A percentile compares a stretch with the other conserved stretches of the same genome.
These are phyloP conservation scores for Pyxicephalus adspersus DNA, from an alignment of 2,113 vertebrate species.

Conservation along the genomic window DNA sequence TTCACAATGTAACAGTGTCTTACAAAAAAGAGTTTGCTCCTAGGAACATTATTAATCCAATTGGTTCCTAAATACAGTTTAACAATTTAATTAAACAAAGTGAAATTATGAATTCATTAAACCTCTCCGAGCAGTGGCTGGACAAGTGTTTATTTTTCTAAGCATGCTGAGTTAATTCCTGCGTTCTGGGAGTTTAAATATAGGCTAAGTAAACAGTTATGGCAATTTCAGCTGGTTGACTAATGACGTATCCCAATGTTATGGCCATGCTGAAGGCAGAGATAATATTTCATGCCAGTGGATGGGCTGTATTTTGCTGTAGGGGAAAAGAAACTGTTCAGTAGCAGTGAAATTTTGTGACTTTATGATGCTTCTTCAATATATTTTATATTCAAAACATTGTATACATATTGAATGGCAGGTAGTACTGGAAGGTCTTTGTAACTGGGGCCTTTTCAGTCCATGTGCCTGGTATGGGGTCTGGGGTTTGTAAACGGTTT, in stretches of 20 bases:
- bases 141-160: not conserved
- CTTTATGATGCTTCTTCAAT: not conserved
- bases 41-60: constrained; percentile 11
- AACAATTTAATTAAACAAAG: not conserved
- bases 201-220: not conserved
- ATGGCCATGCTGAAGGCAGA: not conserved
- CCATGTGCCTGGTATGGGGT: too few species aligned
- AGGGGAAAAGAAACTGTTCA: too few species aligned
- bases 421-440: too few species aligned
- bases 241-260: not conserved
- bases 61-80: not conserved
- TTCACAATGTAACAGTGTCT: not conserved
- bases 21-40: not conserved
- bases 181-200: too few species aligned
- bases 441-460: too few species aligned
- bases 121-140: too few species aligned
- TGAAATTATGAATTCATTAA: not conserved
- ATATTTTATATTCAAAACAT: not conserved
- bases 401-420: too few species aligned
- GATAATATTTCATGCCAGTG: not conserved
- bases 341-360: too few species aligned
- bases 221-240: not conserved
- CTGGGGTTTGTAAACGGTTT: too few species aligned
- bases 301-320: too few species aligned
- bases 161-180: not conserved